These are phyloP conservation scores for Salticus scenicus DNA, from an alignment of 2,888 invertebrate genomes.

Conservation along the genomic window DNA sequence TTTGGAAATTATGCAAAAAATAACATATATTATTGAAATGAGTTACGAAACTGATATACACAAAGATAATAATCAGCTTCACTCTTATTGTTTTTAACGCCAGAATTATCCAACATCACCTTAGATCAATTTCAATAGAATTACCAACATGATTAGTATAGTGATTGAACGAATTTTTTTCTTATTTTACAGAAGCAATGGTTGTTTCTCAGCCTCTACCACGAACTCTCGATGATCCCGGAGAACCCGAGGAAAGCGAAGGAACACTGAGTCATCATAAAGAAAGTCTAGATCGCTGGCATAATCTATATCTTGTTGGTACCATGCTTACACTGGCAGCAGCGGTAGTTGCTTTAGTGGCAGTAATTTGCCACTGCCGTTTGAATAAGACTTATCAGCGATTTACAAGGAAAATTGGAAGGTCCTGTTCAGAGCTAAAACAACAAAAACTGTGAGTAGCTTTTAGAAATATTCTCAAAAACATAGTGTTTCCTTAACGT, in stretches of 20 bases:
- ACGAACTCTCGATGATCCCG: slow-evolving; percentile 60
- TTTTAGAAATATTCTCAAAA: not conserved
- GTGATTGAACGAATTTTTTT: too few species aligned
- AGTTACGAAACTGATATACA: too few species aligned
- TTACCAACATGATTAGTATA: too few species aligned
- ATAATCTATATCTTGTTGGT: slow-evolving; percentile 87
- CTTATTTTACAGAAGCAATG: slow-evolving; percentile 50
- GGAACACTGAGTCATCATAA: slow-evolving; percentile 71
- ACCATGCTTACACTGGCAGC: slow-evolving; percentile 86
- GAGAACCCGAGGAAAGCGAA: slow-evolving; percentile 36
- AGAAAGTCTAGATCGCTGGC: slow-evolving; percentile 80
- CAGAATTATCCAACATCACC: too few species aligned
- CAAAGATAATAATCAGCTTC: too few species aligned
- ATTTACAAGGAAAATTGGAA: slow-evolving; percentile 67
- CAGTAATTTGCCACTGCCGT: slow-evolving; percentile 86
- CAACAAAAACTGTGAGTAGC: slow-evolving; percentile 71
- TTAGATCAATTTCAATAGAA: too few species aligned
- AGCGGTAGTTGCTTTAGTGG: slow-evolving; percentile 84
- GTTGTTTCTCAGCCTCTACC: slow-evolving; percentile 60
- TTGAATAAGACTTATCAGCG: slow-evolving; percentile 83
- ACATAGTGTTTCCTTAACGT: too few species aligned
- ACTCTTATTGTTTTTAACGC: too few species aligned
- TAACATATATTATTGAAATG: too few species aligned
- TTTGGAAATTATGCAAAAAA: too few species aligned
- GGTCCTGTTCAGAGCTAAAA: slow-evolving; percentile 70